These are phyloP conservation scores for pig (Sus scrofa) DNA, from an alignment of 2,113 vertebrate species.

Conservation along the genomic window T2T-Sscrofa CM000816.6:106842501-106843000, in stretches of 20 bases:
- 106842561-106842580: not conserved
- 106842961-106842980: not conserved
- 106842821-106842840: not conserved
- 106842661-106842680: not conserved
- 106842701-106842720: not conserved
- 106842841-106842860: not conserved
- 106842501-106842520: not conserved
- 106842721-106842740: not conserved
- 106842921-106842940: not conserved
- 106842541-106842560: not conserved
- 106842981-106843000: not conserved
- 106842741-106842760: not conserved
- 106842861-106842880: not conserved
- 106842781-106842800: not conserved
- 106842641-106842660: not conserved
- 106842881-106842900: not conserved
- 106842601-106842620: not conserved
- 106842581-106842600: not conserved
- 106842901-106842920: not conserved
- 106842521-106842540: not conserved
- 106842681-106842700: not conserved
- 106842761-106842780: not conserved
- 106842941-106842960: not conserved
- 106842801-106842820: not conserved
- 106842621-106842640: not conserved